A percentile compares a stretch with the other conserved stretches of the same genome.
phyloP scores from a whole-genome alignment of 2,113 vertebrate genomes.

The Dermatemys mawii region DNA sequence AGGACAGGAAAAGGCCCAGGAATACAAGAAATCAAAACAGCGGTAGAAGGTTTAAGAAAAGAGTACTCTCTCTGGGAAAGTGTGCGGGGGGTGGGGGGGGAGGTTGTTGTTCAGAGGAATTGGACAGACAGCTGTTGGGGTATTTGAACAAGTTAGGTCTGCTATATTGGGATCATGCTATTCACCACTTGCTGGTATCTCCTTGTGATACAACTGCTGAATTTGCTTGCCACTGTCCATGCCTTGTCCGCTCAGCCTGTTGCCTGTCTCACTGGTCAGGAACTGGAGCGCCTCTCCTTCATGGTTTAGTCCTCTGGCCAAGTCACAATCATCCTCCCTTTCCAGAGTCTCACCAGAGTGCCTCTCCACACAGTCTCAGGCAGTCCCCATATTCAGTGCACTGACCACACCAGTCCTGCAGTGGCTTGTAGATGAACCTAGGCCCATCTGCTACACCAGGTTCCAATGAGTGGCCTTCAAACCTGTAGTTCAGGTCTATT shows the following conservation, averaged over 20 bases:
- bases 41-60: background rate
- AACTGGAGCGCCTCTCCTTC: background rate
- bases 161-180: background rate
- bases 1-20: background rate
- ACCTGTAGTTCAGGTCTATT: background rate
- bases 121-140: fast-evolving
- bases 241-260: background rate
- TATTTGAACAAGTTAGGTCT: background rate
- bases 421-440: background rate
- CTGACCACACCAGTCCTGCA: background rate
- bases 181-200: background rate
- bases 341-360: background rate
- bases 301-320: background rate
- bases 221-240: background rate
- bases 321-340: background rate
- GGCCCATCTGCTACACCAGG: background rate
- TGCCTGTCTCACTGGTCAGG: background rate
- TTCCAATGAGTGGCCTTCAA: background rate
- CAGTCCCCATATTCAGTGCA: background rate
- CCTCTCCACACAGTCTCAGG: background rate
- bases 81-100: too few species aligned
- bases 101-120: background rate
- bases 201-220: background rate
- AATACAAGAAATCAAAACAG: background rate
- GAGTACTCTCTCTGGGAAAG: background rate